Evolutionary conservation across 2,888 invertebrate species (phyloP), one percentile per base, ranked within the genome.

Genomic region (Leistus spinibarbis): DNA sequence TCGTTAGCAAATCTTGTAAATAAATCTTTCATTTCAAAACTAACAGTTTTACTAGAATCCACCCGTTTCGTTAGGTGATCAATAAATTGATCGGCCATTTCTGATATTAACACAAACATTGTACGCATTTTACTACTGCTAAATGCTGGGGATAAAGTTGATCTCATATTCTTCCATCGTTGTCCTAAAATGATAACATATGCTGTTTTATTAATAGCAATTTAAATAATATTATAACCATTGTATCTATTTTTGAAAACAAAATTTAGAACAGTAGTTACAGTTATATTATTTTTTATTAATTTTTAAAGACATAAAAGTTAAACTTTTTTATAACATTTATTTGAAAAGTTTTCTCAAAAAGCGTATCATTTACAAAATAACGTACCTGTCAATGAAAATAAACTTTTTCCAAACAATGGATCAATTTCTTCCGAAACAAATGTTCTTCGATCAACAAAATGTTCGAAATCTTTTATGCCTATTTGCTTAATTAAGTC

Each of bases 1-100:
- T 91, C 90, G 79, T 87, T 90, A 0, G 89, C 86, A 78, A 88
- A 90, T 1, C 89, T 86, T 0, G 87, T 86, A 69, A 87, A 86
- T 1, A 87, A 74, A 68, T 89, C 88, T 19, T 87, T 87, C 0
- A 86, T 82, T 53, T 89, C 86, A 60, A 40, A 40, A 40, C 40
- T 40, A 0, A 88, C 79, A 2, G 83, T 82, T 1, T 80, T 74
- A 0, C 78, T 73, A 1, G 79, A 66, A 3, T 81, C 79, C 9
- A 57, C 20, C 65, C 79, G 66, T 17, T 80, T 78, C 54, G 77
- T 54, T 40, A 81, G 79, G 73, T 80, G 77, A 10, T 77, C 10
- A 4, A 77, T 70, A 53, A 81, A 80, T 72, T 79, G 77, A 63
- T 81, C 74, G 9, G 81, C 77, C 62, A 79, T 80, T 27, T 82